Conservation (phyloP, 2,888 invertebrate species). For the Pandemis cinnamomeana region DNA sequence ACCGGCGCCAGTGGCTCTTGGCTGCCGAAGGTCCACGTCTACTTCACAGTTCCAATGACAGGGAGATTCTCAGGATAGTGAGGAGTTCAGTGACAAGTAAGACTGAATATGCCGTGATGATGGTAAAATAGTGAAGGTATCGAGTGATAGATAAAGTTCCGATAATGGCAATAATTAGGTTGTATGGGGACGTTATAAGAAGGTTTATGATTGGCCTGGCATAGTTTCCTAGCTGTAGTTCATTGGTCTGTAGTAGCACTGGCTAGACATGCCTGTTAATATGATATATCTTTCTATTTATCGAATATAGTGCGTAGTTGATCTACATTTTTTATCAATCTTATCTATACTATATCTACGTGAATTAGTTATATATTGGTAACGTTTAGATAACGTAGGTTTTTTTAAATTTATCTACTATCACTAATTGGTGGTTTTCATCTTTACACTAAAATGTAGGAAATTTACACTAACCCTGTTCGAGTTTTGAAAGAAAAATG, state of each 20-base stretch:
- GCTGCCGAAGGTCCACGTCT: slow-evolving; percentile 77
- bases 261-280: slow-evolving; percentile 21
- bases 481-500: background rate
- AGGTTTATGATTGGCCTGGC: slow-evolving; percentile 38
- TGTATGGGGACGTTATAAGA: slow-evolving; percentile 43
- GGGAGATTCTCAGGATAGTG: slow-evolving; percentile 53
- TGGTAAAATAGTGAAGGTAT: slow-evolving; percentile 39
- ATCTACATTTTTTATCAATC: slow-evolving; percentile 32
- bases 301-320: slow-evolving; percentile 40
- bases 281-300: slow-evolving; percentile 38
- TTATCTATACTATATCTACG: slow-evolving; percentile 29
- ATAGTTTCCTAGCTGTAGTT: slow-evolving; percentile 29
- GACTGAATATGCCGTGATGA: slow-evolving; percentile 49
- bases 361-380: slow-evolving; percentile 22
- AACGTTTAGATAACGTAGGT: slow-evolving; percentile 40
- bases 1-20: slow-evolving; percentile 77
- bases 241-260: background rate
- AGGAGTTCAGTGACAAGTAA: slow-evolving; percentile 49
- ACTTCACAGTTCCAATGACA: slow-evolving; percentile 79
- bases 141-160: slow-evolving; percentile 49
- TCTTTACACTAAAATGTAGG: slow-evolving; percentile 42
- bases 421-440: slow-evolving; percentile 28
- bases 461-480: slow-evolving; percentile 43
- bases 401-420: slow-evolving; percentile 37
- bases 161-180: slow-evolving; percentile 47